Base-by-base conservation (phyloP, 2,888 invertebrate genomes). In the Epirrhoe tristata region DNA sequence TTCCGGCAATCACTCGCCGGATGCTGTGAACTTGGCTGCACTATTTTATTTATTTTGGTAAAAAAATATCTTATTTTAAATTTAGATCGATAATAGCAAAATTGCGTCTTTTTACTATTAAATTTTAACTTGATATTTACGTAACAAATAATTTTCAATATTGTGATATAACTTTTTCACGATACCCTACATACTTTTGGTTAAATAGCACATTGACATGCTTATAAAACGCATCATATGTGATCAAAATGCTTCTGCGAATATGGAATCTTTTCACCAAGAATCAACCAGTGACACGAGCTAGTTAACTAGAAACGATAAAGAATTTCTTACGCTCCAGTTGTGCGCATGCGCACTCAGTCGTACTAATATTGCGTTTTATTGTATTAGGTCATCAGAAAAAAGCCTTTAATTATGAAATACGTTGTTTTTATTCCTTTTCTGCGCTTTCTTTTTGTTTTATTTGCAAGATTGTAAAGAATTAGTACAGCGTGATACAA, bases 281-380 rank as follows among this genome's bases (percentile, higher is more conserved):
- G 10, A 34, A 5, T 14, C 16, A 36, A 36, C 17, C 51, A 52
- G 58, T 58, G 16, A 58, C 58, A 58, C 16, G 31, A 73, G 78
- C 81, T 80, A 77, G 75, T 73, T 81, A 80, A 76, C 76, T 78
- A 73, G 72, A 75, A 82, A 74, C 76, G 70, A 79, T 80, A 76
- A 74, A 74, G 76, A 81, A 85, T 86, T 87, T 83, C 83, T 83
- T 86, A 86, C 86, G 89, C 87, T 86, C 88, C 79, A 87, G 79
- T 88, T 86, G 79, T 81, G 81, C 77, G 76, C 78, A 78, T 84
- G 86, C 80, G 85, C 86, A 83, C 79, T 86, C 82, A 81, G 76
- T 81, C 87, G 86, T 79, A 77, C 65, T 74, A 82, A 80, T 75
- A 80, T 85, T 82, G 81, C 83, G 77, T 77, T 73, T 70, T 77